phyloP scores from a whole-genome alignment of 2,797 vertebrate genomes.

The Clarias pachynema region DNA sequence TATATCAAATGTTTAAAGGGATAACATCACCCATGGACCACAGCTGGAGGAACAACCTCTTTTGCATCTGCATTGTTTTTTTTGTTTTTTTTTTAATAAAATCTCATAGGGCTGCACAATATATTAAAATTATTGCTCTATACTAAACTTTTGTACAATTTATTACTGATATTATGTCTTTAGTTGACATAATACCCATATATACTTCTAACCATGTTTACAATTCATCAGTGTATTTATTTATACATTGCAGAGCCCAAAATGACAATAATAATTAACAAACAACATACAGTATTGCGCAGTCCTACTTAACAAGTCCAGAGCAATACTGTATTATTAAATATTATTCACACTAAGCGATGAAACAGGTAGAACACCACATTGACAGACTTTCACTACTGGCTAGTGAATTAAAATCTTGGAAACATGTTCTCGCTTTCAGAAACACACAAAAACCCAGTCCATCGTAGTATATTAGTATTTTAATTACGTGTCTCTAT shows the following conservation, averaged over 20 bases:
- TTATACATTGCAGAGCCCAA: not conserved
- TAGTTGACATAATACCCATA: not conserved
- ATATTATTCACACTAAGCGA: not conserved
- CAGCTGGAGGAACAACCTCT: not conserved
- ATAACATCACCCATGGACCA: not conserved
- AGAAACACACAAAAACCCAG: not conserved
- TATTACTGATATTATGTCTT: not conserved
- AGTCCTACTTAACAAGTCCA: not conserved
- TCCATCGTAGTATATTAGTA: not conserved
- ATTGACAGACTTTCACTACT: conserved; percentile 4
- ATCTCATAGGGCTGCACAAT: not conserved
- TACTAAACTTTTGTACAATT: too few relatives aligned
- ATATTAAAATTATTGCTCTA: not conserved
- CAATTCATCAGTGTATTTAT: not conserved
- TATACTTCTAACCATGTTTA: not conserved
- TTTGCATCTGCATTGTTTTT: not conserved
- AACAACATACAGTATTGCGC: not conserved
- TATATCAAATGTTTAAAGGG: not conserved
- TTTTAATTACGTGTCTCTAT: conserved; percentile 7
- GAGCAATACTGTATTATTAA: conserved; percentile 15
- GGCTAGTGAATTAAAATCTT: conserved; percentile 16
- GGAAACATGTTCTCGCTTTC: not conserved
- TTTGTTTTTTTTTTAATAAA: not conserved
- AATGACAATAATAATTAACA: not conserved
- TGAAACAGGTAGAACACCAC: conserved; percentile 13